Percentiles rank a stretch among this genome's conserved stretches.
These are phyloP conservation scores for Gorsachius goisagi DNA, from an alignment of 2,113 vertebrate species.

Conservation along the genomic window DNA sequence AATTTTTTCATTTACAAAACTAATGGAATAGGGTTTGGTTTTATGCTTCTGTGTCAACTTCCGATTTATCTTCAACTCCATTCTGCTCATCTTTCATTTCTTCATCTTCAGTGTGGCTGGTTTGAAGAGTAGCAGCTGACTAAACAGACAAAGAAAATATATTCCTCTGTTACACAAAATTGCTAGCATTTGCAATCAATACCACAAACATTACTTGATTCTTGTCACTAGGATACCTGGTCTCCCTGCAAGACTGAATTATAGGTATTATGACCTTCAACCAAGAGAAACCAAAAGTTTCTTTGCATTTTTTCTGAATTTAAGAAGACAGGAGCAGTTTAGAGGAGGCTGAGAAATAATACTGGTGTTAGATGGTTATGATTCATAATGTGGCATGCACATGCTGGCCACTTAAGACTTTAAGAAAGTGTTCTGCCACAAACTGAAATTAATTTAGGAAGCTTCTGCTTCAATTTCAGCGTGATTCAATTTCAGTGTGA, in stretches of 20 bases:
- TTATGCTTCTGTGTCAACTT: conserved; percentile 75
- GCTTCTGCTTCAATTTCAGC: background rate
- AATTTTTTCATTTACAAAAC: conserved; percentile 82
- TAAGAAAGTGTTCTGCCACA: background rate
- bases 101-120: conserved; percentile 31
- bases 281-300: background rate
- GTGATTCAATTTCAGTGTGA: background rate
- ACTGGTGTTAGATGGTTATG: background rate
- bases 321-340: background rate
- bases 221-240: background rate
- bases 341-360: background rate
- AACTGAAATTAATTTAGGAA: background rate
- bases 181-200: background rate
- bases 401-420: background rate
- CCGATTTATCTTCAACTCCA: conserved; percentile 58
- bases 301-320: background rate
- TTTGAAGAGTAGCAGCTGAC: conserved; percentile 45
- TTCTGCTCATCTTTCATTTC: conserved; percentile 74
- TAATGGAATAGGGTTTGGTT: conserved; percentile 51
- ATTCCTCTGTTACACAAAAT: background rate
- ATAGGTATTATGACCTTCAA: background rate
- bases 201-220: background rate
- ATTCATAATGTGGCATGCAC: accelerated
- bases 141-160: background rate
- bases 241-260: background rate